Percentiles rank a stretch among this genome's conserved stretches.
Conservation (phyloP, 2,888 invertebrate genomes). For the Galeruca laticollis region DNA sequence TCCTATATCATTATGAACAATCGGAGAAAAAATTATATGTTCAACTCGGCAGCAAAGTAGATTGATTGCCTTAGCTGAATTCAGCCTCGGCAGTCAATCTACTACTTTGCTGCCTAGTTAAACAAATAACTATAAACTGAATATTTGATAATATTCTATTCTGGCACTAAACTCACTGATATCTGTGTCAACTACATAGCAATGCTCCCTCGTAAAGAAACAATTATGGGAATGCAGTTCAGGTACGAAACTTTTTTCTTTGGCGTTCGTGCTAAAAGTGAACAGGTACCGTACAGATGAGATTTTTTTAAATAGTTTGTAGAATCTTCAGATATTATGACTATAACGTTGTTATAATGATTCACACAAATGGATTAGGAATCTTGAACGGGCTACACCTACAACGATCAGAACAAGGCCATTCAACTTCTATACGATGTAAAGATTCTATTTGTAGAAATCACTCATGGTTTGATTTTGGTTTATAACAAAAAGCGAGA, state of each 20-base stretch:
- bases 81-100: too few relatives aligned
- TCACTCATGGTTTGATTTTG: not conserved
- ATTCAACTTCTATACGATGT: not conserved
- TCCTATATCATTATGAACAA: too few relatives aligned
- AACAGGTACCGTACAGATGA: slow-evolving; percentile 28
- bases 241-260: slow-evolving; percentile 13
- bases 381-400: not conserved
- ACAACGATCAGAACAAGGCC: not conserved
- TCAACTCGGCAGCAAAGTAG: too few relatives aligned
- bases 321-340: slow-evolving; percentile 16
- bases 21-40: too few relatives aligned
- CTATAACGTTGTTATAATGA: slow-evolving; percentile 29
- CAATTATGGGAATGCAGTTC: not conserved
- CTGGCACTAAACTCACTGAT: too few relatives aligned
- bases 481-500: too few relatives aligned
- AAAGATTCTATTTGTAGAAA: not conserved
- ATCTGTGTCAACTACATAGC: too few relatives aligned
- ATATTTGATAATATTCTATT: too few relatives aligned
- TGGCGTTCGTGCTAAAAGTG: slow-evolving; percentile 22
- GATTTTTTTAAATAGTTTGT: slow-evolving; percentile 21
- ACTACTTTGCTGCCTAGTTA: too few relatives aligned
- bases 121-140: too few relatives aligned
- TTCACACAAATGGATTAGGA: slow-evolving; percentile 5
- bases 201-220: not conserved
- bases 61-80: too few relatives aligned